phyloP scores from a whole-genome alignment of 1,140 invertebrate genomes.

The Aphaenogaster ashmeadi region DNA sequence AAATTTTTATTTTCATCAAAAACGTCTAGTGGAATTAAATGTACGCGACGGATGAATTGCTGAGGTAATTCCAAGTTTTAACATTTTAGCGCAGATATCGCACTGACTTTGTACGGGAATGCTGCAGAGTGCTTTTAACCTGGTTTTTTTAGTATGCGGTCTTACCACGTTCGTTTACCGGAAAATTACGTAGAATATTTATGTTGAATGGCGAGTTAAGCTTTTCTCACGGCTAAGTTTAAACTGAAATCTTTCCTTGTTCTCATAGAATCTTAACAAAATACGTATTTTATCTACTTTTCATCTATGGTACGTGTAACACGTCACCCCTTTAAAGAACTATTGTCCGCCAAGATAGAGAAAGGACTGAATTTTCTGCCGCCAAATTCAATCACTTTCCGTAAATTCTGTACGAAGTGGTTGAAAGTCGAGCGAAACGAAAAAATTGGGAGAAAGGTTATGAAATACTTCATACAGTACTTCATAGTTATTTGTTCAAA shows the following conservation, averaged over 20 bases:
- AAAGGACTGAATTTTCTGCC: constrained; percentile 17
- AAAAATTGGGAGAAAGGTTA: not conserved
- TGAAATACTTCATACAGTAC: not conserved
- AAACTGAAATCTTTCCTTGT: not conserved
- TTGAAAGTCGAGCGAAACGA: not conserved
- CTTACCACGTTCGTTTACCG: not conserved
- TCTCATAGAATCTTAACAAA: constrained; percentile 22
- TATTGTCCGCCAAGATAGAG: constrained; percentile 13
- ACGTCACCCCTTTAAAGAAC: constrained; percentile 27
- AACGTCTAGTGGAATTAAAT: constrained; percentile 30
- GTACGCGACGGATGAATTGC: not conserved
- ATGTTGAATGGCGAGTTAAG: constrained; percentile 16
- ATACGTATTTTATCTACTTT: not conserved
- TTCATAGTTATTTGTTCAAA: constrained; percentile 15
- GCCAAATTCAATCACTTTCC: constrained; percentile 39
- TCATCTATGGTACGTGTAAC: constrained; percentile 3
- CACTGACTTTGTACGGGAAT: not conserved
- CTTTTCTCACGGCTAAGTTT: not conserved
- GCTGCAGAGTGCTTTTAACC: not conserved
- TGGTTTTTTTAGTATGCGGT: constrained; percentile 5
- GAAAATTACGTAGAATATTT: constrained; percentile 54
- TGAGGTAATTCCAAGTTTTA: constrained; percentile 31
- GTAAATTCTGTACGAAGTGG: constrained; percentile 12
- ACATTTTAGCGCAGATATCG: constrained; percentile 19
- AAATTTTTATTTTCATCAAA: not conserved